phyloP scores from a whole-genome alignment of 2,888 invertebrate species.

The Xylophagus ater region DNA sequence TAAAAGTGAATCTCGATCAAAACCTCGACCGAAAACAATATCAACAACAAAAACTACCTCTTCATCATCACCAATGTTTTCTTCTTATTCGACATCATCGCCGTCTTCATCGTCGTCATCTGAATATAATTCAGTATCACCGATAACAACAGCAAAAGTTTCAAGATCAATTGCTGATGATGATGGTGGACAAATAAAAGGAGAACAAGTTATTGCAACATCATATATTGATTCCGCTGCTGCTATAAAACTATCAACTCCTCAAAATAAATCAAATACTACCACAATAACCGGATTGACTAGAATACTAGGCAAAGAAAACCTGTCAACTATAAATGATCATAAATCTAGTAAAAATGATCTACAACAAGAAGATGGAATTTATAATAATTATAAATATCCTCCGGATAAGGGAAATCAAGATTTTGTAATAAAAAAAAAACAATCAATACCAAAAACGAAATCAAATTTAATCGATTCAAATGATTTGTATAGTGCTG shows the following conservation, averaged over 20 bases:
- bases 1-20: too few species aligned
- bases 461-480: too few species aligned
- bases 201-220: too few species aligned
- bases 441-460: too few species aligned
- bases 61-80: slow-evolving; percentile 4
- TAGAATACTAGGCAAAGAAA: slow-evolving; percentile 4
- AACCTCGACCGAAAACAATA: not conserved
- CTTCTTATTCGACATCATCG: slow-evolving; percentile 2
- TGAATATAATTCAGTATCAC: too few species aligned
- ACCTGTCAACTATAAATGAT: slow-evolving; percentile 1
- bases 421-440: not conserved
- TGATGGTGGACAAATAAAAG: too few species aligned
- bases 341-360: slow-evolving; percentile 3
- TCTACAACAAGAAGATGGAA: not conserved
- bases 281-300: not conserved
- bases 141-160: not conserved
- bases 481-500: slow-evolving; percentile 35
- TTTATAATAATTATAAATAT: slow-evolving; percentile 8
- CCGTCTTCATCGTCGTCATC: slow-evolving; percentile 2
- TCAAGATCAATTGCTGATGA: too few species aligned
- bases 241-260: not conserved
- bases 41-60: slow-evolving; percentile 2
- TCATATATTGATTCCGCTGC: too few species aligned
- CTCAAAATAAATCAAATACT: too few species aligned
- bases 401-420: slow-evolving; percentile 9